Conservation (phyloP, 2,888 invertebrate genomes). For the Hybos culiciformis region DNA sequence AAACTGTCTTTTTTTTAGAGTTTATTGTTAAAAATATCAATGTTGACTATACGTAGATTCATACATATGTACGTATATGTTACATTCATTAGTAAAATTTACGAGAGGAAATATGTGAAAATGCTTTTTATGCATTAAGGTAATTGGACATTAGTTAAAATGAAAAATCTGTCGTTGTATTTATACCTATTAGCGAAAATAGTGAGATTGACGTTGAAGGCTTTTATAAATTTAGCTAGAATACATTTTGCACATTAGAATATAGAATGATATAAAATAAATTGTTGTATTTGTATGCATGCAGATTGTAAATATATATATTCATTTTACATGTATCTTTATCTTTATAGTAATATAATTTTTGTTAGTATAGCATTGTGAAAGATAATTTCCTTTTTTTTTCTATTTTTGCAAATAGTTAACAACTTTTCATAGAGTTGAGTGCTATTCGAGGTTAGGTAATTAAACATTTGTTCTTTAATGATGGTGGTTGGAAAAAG, state of each 20-base stretch:
- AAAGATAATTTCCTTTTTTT: too few species aligned
- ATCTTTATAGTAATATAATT: background rate
- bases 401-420: too few species aligned
- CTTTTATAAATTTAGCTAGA: too few species aligned
- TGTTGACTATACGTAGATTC: background rate
- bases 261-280: too few species aligned
- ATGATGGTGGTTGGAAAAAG: too few species aligned
- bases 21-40: too few species aligned
- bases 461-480: slow-evolving; percentile 19
- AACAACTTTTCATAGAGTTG: slow-evolving; percentile 18
- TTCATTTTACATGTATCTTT: background rate
- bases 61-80: background rate
- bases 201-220: slow-evolving; percentile 12
- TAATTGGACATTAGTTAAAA: slow-evolving; percentile 24
- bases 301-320: background rate
- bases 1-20: too few species aligned
- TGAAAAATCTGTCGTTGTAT: slow-evolving; percentile 20
- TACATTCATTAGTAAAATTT: background rate
- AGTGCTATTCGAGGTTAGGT: slow-evolving; percentile 22
- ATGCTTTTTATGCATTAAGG: slow-evolving; percentile 22
- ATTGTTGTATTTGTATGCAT: too few species aligned
- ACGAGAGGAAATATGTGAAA: slow-evolving; percentile 13
- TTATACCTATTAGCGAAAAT: slow-evolving; percentile 13
- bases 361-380: too few species aligned
- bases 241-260: too few species aligned